phyloP scores from a whole-genome alignment of 2,888 invertebrate species.

The Philereme vetulata region DNA sequence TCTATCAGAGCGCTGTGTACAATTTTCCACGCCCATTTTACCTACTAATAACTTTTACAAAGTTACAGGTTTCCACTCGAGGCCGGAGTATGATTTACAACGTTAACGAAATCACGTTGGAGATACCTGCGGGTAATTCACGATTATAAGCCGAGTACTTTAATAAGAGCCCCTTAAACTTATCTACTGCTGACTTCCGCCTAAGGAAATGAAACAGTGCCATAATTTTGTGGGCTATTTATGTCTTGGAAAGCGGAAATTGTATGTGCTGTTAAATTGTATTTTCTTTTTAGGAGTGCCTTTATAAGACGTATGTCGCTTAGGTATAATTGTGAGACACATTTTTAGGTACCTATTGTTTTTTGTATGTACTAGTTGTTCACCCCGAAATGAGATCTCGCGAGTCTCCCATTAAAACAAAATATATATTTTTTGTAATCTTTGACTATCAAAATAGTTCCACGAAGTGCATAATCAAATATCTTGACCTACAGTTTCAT shows the following conservation, averaged over 20 bases:
- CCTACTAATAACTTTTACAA: constrained; percentile 41
- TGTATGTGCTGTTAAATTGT: background rate
- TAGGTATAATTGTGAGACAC: too few relatives aligned
- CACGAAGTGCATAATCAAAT: too few relatives aligned
- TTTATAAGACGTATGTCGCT: too few relatives aligned
- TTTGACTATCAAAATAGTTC: too few relatives aligned
- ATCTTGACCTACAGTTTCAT: too few relatives aligned
- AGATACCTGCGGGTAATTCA: constrained; percentile 29
- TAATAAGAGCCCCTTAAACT: constrained; percentile 18
- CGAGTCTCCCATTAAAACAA: too few relatives aligned
- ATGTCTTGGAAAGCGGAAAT: too few relatives aligned
- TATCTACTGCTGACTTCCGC: constrained; percentile 13
- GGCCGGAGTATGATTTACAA: constrained; percentile 45
- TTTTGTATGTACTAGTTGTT: too few relatives aligned
- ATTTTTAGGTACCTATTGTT: too few relatives aligned
- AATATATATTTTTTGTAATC: too few relatives aligned
- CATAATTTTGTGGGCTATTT: too few relatives aligned
- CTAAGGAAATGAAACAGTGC: background rate
- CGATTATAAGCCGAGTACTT: constrained; percentile 14
- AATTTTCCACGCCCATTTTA: constrained; percentile 24
- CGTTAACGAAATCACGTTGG: constrained; percentile 38
- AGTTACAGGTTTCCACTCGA: constrained; percentile 42
- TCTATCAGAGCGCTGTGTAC: constrained; percentile 5
- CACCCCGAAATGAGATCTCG: too few relatives aligned
- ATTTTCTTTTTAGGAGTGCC: background rate